phyloP scores from a whole-genome alignment of 2,888 invertebrate species.

The Nyleta sp. region DNA sequence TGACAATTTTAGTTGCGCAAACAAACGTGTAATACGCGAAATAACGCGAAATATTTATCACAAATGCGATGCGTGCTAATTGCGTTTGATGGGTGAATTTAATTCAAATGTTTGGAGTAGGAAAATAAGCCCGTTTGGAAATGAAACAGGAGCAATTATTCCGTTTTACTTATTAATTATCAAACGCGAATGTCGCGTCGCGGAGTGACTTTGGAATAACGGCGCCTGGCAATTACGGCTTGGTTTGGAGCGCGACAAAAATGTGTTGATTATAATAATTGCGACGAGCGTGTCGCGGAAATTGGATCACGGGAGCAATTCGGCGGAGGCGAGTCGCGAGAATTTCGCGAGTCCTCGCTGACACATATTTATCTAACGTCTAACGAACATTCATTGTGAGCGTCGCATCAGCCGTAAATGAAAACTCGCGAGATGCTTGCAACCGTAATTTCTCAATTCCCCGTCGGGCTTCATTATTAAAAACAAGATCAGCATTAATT shows the following conservation, averaged over 20 bases:
- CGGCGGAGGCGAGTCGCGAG: neutral
- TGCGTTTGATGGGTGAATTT: neutral
- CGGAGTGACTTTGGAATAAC: neutral
- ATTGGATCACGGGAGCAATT: slow-evolving; percentile 27
- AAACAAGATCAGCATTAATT: neutral
- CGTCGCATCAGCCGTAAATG: slow-evolving; percentile 16
- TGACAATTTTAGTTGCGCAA: neutral
- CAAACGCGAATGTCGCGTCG: too few species aligned
- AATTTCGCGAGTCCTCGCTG: slow-evolving; percentile 8
- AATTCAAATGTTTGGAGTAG: neutral
- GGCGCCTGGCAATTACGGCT: neutral
- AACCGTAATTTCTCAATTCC: slow-evolving; percentile 32
- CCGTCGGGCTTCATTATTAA: slow-evolving; percentile 15
- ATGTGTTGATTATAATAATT: slow-evolving; percentile 14
- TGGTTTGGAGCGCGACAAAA: neutral
- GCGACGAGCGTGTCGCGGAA: neutral
- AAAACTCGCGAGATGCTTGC: slow-evolving; percentile 13
- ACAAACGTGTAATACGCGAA: neutral
- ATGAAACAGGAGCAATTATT: neutral
- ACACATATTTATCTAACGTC: slow-evolving; percentile 35
- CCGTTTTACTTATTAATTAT: neutral
- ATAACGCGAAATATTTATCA: neutral
- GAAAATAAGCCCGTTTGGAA: neutral
- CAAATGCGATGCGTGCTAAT: neutral
- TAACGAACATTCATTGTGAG: slow-evolving; percentile 27